Evolutionary conservation across 2,888 invertebrate species (phyloP).

Genomic region (Drepana falcataria): DNA sequence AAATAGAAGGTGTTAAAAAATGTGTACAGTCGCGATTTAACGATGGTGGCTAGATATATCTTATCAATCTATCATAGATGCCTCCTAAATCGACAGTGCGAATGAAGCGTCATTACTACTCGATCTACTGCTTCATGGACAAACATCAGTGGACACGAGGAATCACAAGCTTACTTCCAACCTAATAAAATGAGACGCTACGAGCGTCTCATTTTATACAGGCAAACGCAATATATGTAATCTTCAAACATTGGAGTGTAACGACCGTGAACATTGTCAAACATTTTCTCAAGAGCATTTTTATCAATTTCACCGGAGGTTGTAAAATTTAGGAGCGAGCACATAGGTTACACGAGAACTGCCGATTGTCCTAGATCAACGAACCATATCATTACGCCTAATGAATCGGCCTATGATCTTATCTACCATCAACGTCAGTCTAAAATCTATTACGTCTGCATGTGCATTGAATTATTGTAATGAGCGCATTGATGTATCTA

Average conservation of each 20-base stretch:
- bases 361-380: conserved; percentile 73
- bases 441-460: conserved; percentile 53
- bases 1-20: no score
- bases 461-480: conserved; percentile 20
- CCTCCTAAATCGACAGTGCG: no score
- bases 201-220: no score
- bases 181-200: no score
- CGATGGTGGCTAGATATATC: no score
- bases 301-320: conserved; percentile 46
- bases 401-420: conserved; percentile 67
- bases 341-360: conserved; percentile 50
- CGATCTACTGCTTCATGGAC: no score
- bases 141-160: no score
- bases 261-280: conserved; percentile 25
- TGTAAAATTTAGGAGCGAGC: conserved; percentile 43
- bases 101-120: no score
- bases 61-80: no score
- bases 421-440: conserved; percentile 67
- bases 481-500: conserved; percentile 14
- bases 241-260: conserved; percentile 12
- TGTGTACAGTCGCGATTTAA: no score
- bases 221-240: background rate
- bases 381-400: conserved; percentile 72
- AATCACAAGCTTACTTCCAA: no score
- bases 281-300: conserved; percentile 26